Base-by-base conservation (phyloP, 2,797 vertebrate genomes). In the Takifugu ocellatus region DNA sequence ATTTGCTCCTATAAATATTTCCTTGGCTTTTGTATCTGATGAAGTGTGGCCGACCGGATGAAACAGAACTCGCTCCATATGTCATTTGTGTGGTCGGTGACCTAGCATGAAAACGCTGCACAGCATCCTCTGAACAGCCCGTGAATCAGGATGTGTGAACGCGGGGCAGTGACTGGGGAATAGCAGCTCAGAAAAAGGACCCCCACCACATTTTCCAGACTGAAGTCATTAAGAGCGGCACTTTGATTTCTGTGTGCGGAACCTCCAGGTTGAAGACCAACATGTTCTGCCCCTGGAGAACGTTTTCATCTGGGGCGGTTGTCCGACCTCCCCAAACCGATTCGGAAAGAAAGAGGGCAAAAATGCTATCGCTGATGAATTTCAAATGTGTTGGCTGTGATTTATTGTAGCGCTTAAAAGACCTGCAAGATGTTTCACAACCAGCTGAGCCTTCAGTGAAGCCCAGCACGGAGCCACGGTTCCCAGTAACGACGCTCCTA, bases 391-490 rank as follows among this genome's bases (percentile, higher is more conserved):
- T 59, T 73, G 74, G 75, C 77, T 68, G 80, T 86, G 74, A 85
- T 88, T 88, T 88, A 86, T 84, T 82, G 82, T 67, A 74, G 78
- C 74, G 75, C 82, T 85, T 82, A 78, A 84, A 83, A 85, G 77
- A 81, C 72, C 68, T 81, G 79, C 69, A 72, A 72, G 72, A 77
- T 74, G 77, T 80, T 86, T 83, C 78, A 83, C 84, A 81, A 73
- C 52, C 67, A 27, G 55, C 65, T 78, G 66, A 54, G 58, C 63
- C 69, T 80, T 68, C 70, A 70, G 78, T 72, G 74, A 65, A 78
- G 78, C 78, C 54, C 74, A 63, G 70, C 54, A 54, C 70, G 66
- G 82, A 82, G 66, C 65, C 66, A 62, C 72, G 42, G 56, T 69
- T 72, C 71, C 61, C 66, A 61, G 68, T 56, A 59, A 73, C 64